Base-by-base conservation (phyloP, 2,888 invertebrate species). In the Cephus nigrinus region DNA sequence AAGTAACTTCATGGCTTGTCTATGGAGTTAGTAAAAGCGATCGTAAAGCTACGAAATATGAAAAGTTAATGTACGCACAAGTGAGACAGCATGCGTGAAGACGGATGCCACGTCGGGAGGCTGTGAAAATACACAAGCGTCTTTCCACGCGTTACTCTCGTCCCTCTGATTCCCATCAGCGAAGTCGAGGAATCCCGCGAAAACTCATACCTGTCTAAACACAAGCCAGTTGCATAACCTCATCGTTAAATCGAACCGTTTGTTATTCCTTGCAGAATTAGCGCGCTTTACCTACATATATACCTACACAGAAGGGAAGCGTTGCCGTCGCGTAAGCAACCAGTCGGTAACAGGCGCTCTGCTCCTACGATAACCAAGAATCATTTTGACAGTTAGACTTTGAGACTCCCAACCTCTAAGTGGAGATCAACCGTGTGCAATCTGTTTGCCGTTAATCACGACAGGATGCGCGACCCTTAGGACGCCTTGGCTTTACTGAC, bases 1-100 rank as follows among this genome's bases (percentile, higher is more conserved):
- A 74, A 74, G 35, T 74, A 74, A 74, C 35, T 35, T 33, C 31
- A 34, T 30, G 15, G 36, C 34, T 74, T 74, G 74, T 55, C 74
- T 34, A 33, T 34, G 73, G 36, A 33, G 75, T 55, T 11, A 74
- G 72, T 83, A 79, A 83, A 83, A 36, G 33, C 34, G 83, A 74
- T 72, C 81, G 83, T 81, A 79, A 83, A 83, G n/a, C 77, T 36
- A 75, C 76, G 78, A 78, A 77, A 81, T 81, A 81, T 33, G 77
- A 78, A 79, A 79, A 75, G 76, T 34, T 32, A 78, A 80, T 80
- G 75, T 80, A 83, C 81, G 23, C 55, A 15, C 55, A 23, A 23
- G 55, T 55, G 55, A 55, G 55, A 23, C 55, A 23, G 55, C 55
- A 55, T 23, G 55, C 55, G 55, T 9, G 55, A 55, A 55, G 55